Evolutionary conservation across 2,888 invertebrate genomes (phyloP).

Genomic region (Mycogona germanica): DNA sequence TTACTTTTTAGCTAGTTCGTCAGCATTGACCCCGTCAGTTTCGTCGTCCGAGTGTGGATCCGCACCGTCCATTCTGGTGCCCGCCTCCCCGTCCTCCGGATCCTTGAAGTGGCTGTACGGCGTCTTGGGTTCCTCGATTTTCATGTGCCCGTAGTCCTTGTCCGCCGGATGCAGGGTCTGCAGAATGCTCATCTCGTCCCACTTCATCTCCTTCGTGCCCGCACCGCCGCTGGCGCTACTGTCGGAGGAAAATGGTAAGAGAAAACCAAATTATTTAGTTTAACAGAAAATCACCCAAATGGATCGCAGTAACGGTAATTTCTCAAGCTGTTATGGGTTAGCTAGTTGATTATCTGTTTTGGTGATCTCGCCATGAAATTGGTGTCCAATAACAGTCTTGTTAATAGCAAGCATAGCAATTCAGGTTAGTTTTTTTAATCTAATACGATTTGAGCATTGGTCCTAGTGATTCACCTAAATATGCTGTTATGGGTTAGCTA

Average conservation of each 20-base stretch:
- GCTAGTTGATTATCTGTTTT: not conserved
- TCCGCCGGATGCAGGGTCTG: slow-evolving; percentile 95
- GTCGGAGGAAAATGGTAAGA: not conserved
- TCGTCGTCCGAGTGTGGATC: slow-evolving; percentile 40
- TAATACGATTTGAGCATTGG: too few relatives aligned
- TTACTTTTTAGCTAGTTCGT: slow-evolving; percentile 63
- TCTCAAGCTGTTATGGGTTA: not conserved
- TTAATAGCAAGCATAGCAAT: too few relatives aligned
- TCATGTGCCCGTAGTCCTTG: slow-evolving; percentile 99
- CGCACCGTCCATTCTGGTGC: slow-evolving; percentile 25
- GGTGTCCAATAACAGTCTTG: not conserved
- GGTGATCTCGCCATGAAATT: not conserved
- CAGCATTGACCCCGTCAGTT: slow-evolving; percentile 48
- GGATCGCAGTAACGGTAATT: too few relatives aligned
- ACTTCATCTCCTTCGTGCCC: slow-evolving; percentile 49
- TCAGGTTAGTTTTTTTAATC: too few relatives aligned
- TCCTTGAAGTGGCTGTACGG: slow-evolving; percentile 55
- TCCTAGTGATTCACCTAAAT: too few relatives aligned
- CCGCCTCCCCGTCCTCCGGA: slow-evolving; percentile 33
- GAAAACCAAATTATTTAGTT: not conserved
- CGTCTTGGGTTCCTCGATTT: slow-evolving; percentile 95
- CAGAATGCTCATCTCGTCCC: slow-evolving; percentile 98
- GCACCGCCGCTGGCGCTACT: not conserved
- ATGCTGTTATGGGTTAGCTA: not conserved
- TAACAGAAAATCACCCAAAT: not conserved